Evolutionary conservation across 2,113 vertebrate species (phyloP), one percentile per base, ranked within the genome.

Genomic region (Hydrochoerus hydrochaeris): DNA sequence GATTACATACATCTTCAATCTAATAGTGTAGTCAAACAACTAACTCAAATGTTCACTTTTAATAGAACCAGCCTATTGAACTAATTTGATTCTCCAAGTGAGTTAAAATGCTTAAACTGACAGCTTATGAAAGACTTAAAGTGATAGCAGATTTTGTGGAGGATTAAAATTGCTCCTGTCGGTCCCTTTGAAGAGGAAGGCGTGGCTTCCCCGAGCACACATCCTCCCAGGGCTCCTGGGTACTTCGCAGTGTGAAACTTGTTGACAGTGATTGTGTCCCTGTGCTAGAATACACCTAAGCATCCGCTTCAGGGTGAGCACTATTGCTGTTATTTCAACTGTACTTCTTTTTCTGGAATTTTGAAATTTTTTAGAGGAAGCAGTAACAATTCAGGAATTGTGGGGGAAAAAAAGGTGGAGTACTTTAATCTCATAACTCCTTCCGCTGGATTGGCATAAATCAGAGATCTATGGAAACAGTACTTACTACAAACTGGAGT

Each of bases 21-120:
- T 83, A 30, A 71, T 49, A 44, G 84, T 24, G 4, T 13, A 63
- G 78, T 86, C 69, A 82, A 92, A 88, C 63, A 87, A 41, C 11
- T 63, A n/a, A 62, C 41, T 77, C 78, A 81, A 30, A 75, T 93
- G 49, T 63, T 94, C 41, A 14, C n/a, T 96, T 94, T 82, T n/a
- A 44, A 83, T 8, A 20, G 9, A 87, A 35, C 19, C 71, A 57
- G 22, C 26, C 41, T 73, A 20, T 54, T 41, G 46, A 16, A 60
- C 26, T 63, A 58, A 82, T 90, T 5, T 60, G 30, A n/a, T 35
- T 54, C 41, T 90, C 60, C 13, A 9, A 81, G 26, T 63, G 41
- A 86, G 20, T 86, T n/a, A 82, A 65, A 90, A 85, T 14, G 5
- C 60, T 92, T 92, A 90, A 90, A 77, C 28, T 24, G 49, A 24